Evolutionary conservation across 2,888 invertebrate species (phyloP), one percentile per base, ranked within the genome.

Genomic region (Ellobium chinense): DNA sequence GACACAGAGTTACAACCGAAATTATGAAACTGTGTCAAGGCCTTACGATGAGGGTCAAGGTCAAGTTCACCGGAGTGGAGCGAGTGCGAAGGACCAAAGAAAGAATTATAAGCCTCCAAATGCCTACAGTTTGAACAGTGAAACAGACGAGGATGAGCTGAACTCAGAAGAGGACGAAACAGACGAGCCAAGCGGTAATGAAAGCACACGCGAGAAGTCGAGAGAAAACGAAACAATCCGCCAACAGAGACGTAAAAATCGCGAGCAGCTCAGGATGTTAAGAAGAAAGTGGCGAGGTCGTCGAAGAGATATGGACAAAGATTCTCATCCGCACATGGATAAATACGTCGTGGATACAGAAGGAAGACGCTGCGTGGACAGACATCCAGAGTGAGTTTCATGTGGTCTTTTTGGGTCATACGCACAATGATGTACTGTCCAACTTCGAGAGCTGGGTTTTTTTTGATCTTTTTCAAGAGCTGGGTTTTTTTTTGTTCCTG

Each of bases 311-410:
- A 18, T 18, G 18, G 46, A 46, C 9, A 46, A 46, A 46, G 46
- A 12, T 46, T 60, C 60, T 21, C 60, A 60, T n/a, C 60, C 21
- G n/a, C n/a, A 60, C 7, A 24, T n/a, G 60, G n/a, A 60, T 9
- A 62, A 62, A 2, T 63, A 74, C 24, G 31, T 74, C 46, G 39
- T 74, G 18, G 74, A 63, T 0, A n/a, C 74, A 4, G 31, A 62
- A 12, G 74, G 74, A n/a, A 18, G 63, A 5, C 39, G 63, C 1
- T 74, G 74, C 31, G 63, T 63, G 14, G 74, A 74, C n/a, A 62
- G 39, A 31, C 62, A 46, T 2, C 5, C 29, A 7, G 74, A 74
- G 74, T 74, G n/a, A 63, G 74, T 62, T 34, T 66, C 5, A 60
- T 24, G n/a, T n/a, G n/a, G n/a, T n/a, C n/a, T n/a, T n/a, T n/a